Conservation (phyloP, 2,113 vertebrate species). For the Ondatra zibethicus region DNA sequence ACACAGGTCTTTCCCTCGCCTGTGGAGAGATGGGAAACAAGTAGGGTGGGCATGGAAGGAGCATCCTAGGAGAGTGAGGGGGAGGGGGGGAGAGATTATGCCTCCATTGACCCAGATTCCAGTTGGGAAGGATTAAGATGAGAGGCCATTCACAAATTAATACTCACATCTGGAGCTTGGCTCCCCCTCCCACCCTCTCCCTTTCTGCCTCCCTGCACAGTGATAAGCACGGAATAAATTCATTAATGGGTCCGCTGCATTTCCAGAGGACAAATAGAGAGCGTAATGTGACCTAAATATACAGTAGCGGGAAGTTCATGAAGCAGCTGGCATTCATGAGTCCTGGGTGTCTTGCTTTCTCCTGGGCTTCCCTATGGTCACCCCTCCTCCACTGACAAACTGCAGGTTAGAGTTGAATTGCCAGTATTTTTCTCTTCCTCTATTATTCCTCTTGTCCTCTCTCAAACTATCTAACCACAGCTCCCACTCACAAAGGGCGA, state of each 20-base stretch:
- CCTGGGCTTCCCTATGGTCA: not conserved
- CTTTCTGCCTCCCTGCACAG: slow-evolving; percentile 41
- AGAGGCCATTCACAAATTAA: slow-evolving; percentile 86
- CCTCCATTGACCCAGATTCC: slow-evolving; percentile 71
- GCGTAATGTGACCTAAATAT: slow-evolving; percentile 10
- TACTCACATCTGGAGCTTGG: slow-evolving; percentile 84
- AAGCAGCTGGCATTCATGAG: not conserved
- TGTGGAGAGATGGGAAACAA: not conserved
- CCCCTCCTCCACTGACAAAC: not conserved
- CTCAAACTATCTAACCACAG: not conserved
- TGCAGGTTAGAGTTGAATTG: accelerated
- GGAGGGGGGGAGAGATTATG: not conserved
- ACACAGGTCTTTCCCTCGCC: not conserved
- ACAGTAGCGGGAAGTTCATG: not conserved
- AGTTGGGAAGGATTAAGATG: slow-evolving; percentile 83
- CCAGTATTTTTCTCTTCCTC: not conserved
- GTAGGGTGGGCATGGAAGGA: not conserved
- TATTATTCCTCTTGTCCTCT: not conserved
- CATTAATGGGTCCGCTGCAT: slow-evolving; percentile 82
- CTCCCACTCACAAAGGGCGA: not conserved
- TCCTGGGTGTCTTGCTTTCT: not conserved
- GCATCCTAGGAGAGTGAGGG: not conserved
- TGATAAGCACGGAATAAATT: slow-evolving; percentile 84
- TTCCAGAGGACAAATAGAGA: slow-evolving; percentile 63
- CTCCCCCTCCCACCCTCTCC: slow-evolving; percentile 43